Conservation (phyloP, 2,797 vertebrate genomes). For the Parauchenoglanis punctatus region DNA sequence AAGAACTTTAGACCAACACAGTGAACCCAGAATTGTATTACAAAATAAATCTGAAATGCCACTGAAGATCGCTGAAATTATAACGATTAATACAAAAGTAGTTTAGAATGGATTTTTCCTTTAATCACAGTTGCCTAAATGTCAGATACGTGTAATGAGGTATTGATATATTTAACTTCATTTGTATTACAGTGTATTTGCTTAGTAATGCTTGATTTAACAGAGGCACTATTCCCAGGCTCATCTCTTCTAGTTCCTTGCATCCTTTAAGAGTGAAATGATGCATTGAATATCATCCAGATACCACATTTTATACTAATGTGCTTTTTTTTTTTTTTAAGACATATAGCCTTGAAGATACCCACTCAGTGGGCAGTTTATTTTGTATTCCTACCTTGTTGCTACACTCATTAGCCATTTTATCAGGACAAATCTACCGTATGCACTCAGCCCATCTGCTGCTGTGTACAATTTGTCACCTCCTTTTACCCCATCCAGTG, state of each 20-base stretch:
- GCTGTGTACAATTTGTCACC: background rate
- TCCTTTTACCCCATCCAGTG: background rate
- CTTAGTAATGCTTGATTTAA: slow-evolving; percentile 3
- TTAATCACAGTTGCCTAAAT: slow-evolving; percentile 1
- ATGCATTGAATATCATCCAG: slow-evolving; percentile 8
- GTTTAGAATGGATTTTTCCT: background rate
- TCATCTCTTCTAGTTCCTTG: background rate
- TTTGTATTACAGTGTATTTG: slow-evolving; percentile 1
- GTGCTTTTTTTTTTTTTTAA: background rate
- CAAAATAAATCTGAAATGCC: background rate
- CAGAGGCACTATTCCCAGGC: background rate
- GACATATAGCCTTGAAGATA: background rate
- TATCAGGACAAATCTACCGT: slow-evolving; percentile 13
- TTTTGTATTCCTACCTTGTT: background rate
- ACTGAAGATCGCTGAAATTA: background rate
- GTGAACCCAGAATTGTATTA: background rate
- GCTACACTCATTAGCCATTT: slow-evolving; percentile 10
- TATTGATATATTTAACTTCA: background rate
- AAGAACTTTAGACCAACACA: background rate
- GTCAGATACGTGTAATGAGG: background rate
- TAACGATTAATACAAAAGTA: background rate
- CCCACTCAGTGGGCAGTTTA: background rate
- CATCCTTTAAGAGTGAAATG: slow-evolving; percentile 18
- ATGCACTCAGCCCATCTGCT: slow-evolving; percentile 9
- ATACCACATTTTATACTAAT: background rate